Conservation (phyloP, 37 sponge, comb jelly and placozoan genomes). For the Halichondria panicea region DNA sequence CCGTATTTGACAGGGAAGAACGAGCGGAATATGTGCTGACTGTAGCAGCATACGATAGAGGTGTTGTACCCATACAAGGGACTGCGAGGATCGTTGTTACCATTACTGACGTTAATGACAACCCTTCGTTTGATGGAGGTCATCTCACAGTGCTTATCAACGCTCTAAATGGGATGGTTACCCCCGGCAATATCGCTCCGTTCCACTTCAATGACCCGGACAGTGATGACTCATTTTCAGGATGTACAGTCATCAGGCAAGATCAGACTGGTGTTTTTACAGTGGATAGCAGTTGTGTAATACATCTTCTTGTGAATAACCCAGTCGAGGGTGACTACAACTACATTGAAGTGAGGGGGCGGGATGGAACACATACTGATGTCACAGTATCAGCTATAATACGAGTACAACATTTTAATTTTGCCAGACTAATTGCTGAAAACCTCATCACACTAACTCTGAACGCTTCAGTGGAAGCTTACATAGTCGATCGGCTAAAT, state of each 20-base stretch:
- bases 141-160: constrained; percentile 23
- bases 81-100: constrained; percentile 30
- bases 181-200: constrained; percentile 13
- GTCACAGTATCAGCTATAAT: constrained; percentile 35
- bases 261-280: not conserved
- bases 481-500: not conserved
- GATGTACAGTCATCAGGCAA: constrained; percentile 25
- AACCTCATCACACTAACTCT: constrained; percentile 22
- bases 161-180: constrained; percentile 5
- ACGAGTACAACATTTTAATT: constrained; percentile 23
- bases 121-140: constrained; percentile 45
- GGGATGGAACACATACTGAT: constrained; percentile 11
- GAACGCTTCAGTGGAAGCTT: not conserved
- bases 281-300: constrained; percentile 4
- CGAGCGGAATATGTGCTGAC: constrained; percentile 18
- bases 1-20: constrained; percentile 27
- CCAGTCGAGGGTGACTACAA: constrained; percentile 24
- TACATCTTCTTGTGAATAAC: not conserved
- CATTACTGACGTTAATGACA: constrained; percentile 57
- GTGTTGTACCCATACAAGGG: constrained; percentile 19
- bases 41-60: constrained; percentile 49
- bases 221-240: constrained; percentile 17
- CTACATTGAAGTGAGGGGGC: constrained; percentile 10
- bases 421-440: not conserved
- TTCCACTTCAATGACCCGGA: constrained; percentile 59